Percentiles rank a stretch among this genome's conserved stretches.
Evolutionary conservation across 2,797 vertebrate species (phyloP).

Genomic region (Prunella strophiata): DNA sequence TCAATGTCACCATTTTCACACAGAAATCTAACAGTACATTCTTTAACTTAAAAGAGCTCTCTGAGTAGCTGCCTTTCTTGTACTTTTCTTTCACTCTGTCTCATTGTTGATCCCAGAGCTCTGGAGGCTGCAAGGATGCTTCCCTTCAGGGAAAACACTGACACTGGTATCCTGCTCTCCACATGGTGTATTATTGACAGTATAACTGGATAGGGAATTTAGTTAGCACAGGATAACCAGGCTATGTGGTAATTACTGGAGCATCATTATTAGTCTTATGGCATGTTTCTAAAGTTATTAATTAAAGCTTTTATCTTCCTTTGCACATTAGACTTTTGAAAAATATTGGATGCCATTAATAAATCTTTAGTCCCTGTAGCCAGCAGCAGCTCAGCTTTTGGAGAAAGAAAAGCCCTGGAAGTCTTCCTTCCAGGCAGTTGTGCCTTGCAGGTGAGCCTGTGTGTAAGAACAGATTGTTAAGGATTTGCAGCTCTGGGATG

Average conservation of each 20-base stretch:
- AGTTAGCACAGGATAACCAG: neutral
- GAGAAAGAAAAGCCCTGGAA: neutral
- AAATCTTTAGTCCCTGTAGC: neutral
- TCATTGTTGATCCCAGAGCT: conserved; percentile 31
- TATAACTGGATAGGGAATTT: neutral
- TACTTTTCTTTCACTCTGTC: neutral
- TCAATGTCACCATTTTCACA: neutral
- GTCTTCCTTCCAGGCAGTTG: neutral
- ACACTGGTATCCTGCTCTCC: neutral
- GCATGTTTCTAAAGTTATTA: neutral
- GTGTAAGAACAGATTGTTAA: neutral
- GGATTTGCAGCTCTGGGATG: neutral
- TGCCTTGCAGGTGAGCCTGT: neutral
- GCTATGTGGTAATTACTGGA: neutral
- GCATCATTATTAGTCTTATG: neutral
- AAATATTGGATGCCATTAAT: neutral
- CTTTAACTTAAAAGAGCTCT: neutral
- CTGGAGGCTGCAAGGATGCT: neutral
- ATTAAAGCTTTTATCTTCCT: conserved; percentile 8
- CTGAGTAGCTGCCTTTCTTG: neutral
- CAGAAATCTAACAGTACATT: neutral
- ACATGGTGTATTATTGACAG: conserved; percentile 1
- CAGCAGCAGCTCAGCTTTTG: neutral
- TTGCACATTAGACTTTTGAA: neutral
- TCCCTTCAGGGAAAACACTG: neutral